Conservation (phyloP, 2,888 invertebrate species). For the Falcaria lacertinaria region DNA sequence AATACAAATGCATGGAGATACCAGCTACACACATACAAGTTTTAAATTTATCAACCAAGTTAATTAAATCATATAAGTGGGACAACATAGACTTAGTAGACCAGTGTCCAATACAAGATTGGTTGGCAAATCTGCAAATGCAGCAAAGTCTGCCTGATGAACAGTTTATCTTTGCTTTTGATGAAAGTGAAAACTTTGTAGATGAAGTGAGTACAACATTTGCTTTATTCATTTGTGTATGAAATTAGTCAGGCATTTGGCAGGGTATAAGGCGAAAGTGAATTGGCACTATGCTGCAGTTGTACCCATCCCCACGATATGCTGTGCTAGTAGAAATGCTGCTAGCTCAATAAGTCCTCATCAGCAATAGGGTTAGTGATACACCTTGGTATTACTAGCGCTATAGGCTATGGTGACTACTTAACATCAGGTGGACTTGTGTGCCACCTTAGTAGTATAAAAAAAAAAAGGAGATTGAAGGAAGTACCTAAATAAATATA, state of each 20-base stretch:
- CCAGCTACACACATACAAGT: constrained; percentile 82
- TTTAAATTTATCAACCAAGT: constrained; percentile 54
- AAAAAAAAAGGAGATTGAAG: too few relatives aligned
- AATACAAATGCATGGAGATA: constrained; percentile 77
- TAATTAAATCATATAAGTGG: constrained; percentile 52
- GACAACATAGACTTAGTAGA: constrained; percentile 28
- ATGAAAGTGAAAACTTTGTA: constrained; percentile 20
- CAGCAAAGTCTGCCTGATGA: constrained; percentile 58
- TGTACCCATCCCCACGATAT: too few relatives aligned
- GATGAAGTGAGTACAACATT: constrained; percentile 33
- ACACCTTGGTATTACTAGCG: too few relatives aligned
- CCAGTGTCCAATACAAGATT: constrained; percentile 34
- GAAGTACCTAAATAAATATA: constrained; percentile 20
- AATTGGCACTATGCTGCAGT: too few relatives aligned
- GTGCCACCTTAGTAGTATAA: too few relatives aligned
- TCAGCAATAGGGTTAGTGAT: too few relatives aligned
- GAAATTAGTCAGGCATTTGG: too few relatives aligned
- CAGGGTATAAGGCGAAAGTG: too few relatives aligned
- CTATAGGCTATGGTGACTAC: too few relatives aligned
- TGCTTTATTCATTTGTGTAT: not conserved
- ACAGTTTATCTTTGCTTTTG: constrained; percentile 39
- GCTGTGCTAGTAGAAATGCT: too few relatives aligned
- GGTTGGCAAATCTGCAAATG: constrained; percentile 44
- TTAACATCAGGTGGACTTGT: too few relatives aligned
- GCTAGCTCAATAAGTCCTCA: too few relatives aligned